Percentiles rank a stretch among this genome's conserved stretches.
Conservation (phyloP, 1,140 invertebrate genomes). For the Drosophila paulistorum region DNA sequence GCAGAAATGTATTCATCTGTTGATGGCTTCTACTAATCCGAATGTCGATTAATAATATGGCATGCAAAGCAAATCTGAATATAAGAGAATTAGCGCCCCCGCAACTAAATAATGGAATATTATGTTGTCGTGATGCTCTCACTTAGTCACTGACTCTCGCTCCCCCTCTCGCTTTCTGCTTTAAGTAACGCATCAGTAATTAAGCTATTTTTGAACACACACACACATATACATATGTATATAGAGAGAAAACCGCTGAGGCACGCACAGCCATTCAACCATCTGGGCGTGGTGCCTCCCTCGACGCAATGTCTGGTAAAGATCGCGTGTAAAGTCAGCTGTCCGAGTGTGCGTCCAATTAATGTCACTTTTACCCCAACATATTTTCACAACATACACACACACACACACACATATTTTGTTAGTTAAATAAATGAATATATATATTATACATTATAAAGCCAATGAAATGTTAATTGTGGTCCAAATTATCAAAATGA, state of each 20-base stretch:
- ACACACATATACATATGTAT: neutral
- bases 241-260: slow-evolving; percentile 21
- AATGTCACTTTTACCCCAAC: slow-evolving; percentile 57
- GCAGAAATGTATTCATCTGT: neutral
- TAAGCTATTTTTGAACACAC: slow-evolving; percentile 66
- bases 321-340: slow-evolving; percentile 56
- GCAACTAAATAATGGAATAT: slow-evolving; percentile 40
- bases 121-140: slow-evolving; percentile 26
- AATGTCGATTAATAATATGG: slow-evolving; percentile 38
- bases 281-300: slow-evolving; percentile 43
- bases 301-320: slow-evolving; percentile 66
- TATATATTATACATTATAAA: slow-evolving; percentile 7
- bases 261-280: slow-evolving; percentile 38
- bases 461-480: neutral
- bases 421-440: slow-evolving; percentile 44
- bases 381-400: slow-evolving; percentile 1
- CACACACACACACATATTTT: too few relatives aligned
- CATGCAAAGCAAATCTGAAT: slow-evolving; percentile 46
- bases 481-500: slow-evolving; percentile 14
- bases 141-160: slow-evolving; percentile 54
- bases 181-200: slow-evolving; percentile 58
- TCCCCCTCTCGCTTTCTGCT: slow-evolving; percentile 11
- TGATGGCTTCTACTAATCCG: slow-evolving; percentile 10
- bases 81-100: slow-evolving; percentile 16
- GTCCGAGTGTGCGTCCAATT: slow-evolving; percentile 61